phyloP scores from a whole-genome alignment of 2,888 invertebrate species.

The Acleris cristana region DNA sequence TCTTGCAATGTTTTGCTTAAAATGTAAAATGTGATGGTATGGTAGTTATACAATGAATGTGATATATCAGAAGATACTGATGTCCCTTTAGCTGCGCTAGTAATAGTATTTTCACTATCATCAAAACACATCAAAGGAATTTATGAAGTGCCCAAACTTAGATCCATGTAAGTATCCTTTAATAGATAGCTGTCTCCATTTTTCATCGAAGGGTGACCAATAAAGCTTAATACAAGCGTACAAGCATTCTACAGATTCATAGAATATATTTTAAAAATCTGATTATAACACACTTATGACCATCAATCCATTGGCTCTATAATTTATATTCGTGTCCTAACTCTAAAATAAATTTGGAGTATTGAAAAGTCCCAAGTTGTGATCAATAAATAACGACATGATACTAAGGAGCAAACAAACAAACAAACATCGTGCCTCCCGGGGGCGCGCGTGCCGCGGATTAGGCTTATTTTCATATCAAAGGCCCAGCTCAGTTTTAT shows the following conservation, averaged over 20 bases:
- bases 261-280: slow-evolving; percentile 58
- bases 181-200: slow-evolving; percentile 43
- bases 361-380: slow-evolving; percentile 73
- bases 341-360: slow-evolving; percentile 70
- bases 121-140: slow-evolving; percentile 8
- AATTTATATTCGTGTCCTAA: slow-evolving; percentile 67
- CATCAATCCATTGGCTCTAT: slow-evolving; percentile 69
- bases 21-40: too few relatives aligned
- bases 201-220: slow-evolving; percentile 52
- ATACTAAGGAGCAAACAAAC: slow-evolving; percentile 64
- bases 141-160: slow-evolving; percentile 11
- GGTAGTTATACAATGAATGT: too few relatives aligned
- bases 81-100: too few relatives aligned
- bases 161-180: slow-evolving; percentile 24
- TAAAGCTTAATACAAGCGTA: slow-evolving; percentile 53
- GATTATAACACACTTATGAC: slow-evolving; percentile 69
- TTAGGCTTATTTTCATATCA: slow-evolving; percentile 82
- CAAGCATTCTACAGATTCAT: slow-evolving; percentile 66
- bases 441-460: slow-evolving; percentile 76
- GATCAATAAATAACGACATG: slow-evolving; percentile 75
- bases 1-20: too few relatives aligned
- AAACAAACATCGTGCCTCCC: slow-evolving; percentile 69
- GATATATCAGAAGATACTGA: too few relatives aligned
- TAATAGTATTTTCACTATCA: not conserved
- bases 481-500: slow-evolving; percentile 76